A percentile compares a stretch with the other conserved stretches of the same genome.
Conservation (phyloP, 2,888 invertebrate genomes). For the Lasius platythorax region DNA sequence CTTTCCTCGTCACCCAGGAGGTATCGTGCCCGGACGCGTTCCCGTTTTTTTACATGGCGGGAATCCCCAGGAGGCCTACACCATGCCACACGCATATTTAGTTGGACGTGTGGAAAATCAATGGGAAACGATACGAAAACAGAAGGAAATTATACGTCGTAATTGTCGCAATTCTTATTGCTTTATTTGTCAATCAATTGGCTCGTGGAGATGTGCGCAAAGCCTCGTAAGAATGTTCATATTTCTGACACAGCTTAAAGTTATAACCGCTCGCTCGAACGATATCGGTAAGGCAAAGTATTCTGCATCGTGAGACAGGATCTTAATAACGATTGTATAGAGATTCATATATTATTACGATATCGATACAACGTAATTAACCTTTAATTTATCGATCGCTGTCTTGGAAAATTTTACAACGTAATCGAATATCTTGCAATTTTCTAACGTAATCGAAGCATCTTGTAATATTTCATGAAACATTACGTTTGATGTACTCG, state of each 20-base stretch:
- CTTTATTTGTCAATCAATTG: conserved; percentile 26
- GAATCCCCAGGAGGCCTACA: conserved; percentile 86
- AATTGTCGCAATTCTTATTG: conserved; percentile 45
- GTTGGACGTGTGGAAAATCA: conserved; percentile 69
- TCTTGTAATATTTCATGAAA: background rate
- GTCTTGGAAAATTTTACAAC: background rate
- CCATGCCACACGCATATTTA: conserved; percentile 81
- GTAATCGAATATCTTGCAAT: background rate
- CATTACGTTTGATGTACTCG: background rate
- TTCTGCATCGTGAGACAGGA: background rate
- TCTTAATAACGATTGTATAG: background rate
- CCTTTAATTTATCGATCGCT: background rate
- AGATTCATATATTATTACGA: background rate
- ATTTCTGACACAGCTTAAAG: conserved; percentile 60
- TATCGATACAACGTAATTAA: background rate
- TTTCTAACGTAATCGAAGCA: background rate
- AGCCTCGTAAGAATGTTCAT: conserved; percentile 77
- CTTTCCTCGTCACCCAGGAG: conserved; percentile 86
- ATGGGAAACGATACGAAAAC: conserved; percentile 48
- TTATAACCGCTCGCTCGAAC: conserved; percentile 45
- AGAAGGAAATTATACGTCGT: conserved; percentile 61
- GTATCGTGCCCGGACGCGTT: conserved; percentile 85
- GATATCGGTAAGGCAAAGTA: conserved; percentile 41
- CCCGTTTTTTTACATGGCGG: conserved; percentile 86
- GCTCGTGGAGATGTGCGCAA: conserved; percentile 69